Conservation (phyloP, 2,113 vertebrate species). For the Crotalus helleri region DNA sequence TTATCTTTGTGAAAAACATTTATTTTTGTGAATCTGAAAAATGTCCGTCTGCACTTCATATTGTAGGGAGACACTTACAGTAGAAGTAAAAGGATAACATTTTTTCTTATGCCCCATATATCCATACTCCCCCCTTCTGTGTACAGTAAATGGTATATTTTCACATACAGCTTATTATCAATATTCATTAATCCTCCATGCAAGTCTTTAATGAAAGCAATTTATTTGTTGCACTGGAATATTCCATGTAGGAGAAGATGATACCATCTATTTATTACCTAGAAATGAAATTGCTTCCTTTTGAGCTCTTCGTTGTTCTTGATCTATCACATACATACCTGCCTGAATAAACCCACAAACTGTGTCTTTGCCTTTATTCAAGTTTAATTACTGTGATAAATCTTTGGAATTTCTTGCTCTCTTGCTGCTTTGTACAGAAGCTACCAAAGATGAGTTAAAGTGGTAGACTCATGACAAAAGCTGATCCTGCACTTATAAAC, state of each 20-base stretch:
- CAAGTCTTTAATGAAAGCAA: slow-evolving; percentile 66
- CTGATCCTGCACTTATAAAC: neutral
- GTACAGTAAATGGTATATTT: slow-evolving; percentile 38
- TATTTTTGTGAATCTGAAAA: neutral
- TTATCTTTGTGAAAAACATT: neutral
- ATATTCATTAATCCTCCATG: slow-evolving; percentile 60
- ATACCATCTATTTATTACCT: slow-evolving; percentile 55
- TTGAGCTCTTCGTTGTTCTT: slow-evolving; percentile 48
- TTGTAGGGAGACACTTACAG: neutral
- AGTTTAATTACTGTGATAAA: slow-evolving; percentile 59
- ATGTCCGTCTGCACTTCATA: neutral
- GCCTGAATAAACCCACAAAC: slow-evolving; percentile 41
- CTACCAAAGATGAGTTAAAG: slow-evolving; percentile 14
- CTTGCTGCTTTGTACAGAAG: neutral
- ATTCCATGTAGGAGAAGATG: slow-evolving; percentile 31
- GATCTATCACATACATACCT: slow-evolving; percentile 48
- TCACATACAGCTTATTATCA: slow-evolving; percentile 49
- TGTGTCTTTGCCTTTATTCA: slow-evolving; percentile 53
- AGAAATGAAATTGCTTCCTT: slow-evolving; percentile 52
- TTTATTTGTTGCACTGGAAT: slow-evolving; percentile 59
- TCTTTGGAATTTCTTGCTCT: slow-evolving; percentile 48
- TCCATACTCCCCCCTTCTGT: neutral
- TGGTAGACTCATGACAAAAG: neutral
- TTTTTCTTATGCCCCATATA: slow-evolving; percentile 3
- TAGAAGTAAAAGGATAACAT: slow-evolving; percentile 32